phyloP scores from a whole-genome alignment of 2,113 vertebrate species.

The Ciconia boyciana region DNA sequence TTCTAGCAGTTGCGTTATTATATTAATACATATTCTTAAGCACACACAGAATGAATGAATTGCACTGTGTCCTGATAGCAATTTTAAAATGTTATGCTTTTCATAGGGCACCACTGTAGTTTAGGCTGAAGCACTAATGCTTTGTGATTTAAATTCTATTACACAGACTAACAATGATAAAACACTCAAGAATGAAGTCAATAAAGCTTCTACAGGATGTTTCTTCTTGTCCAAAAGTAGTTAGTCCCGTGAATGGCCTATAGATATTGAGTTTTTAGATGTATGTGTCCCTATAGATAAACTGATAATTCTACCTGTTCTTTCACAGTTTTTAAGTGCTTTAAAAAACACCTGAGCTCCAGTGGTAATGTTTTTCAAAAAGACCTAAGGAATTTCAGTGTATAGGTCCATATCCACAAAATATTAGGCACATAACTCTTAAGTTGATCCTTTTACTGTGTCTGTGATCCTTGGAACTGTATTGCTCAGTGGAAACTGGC shows the following conservation, averaged over 20 bases:
- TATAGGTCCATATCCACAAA: not conserved
- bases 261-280: not conserved
- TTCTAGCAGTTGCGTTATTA: not conserved
- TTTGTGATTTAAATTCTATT: not conserved
- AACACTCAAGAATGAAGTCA: not conserved
- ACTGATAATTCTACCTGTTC: not conserved
- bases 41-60: not conserved
- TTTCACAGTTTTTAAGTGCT: not conserved
- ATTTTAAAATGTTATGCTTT: not conserved
- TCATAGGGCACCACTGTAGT: not conserved
- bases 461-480: not conserved
- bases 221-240: not conserved
- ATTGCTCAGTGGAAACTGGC: not conserved
- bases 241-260: not conserved
- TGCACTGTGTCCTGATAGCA: not conserved
- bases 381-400: not conserved
- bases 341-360: not conserved
- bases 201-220: not conserved
- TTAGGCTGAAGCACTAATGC: not conserved
- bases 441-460: not conserved
- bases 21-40: not conserved
- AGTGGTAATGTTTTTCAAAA: not conserved
- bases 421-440: not conserved
- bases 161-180: not conserved
- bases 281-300: not conserved